phyloP scores from a whole-genome alignment of 2,113 vertebrate genomes.

The Oenanthe melanoleuca region DNA sequence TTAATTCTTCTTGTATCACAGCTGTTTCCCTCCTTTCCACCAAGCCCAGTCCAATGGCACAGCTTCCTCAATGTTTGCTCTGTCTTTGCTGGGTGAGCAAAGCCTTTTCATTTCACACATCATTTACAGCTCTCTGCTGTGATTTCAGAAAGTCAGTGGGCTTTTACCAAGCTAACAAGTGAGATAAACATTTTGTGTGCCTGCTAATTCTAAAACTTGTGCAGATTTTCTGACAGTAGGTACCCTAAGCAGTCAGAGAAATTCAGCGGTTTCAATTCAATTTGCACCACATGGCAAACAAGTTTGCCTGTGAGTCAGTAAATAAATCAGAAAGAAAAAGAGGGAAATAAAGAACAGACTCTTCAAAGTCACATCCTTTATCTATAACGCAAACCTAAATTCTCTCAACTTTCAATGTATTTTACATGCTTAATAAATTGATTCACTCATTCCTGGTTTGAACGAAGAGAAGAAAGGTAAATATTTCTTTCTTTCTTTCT shows the following conservation, averaged over 20 bases:
- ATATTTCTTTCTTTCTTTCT: neutral
- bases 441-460: neutral
- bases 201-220: constrained; percentile 74
- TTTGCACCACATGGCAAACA: constrained; percentile 37
- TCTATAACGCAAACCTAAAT: neutral
- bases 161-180: constrained; percentile 76
- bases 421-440: neutral
- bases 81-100: constrained; percentile 64
- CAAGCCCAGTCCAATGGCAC: constrained; percentile 15
- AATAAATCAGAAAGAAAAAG: constrained; percentile 26
- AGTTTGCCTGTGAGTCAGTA: constrained; percentile 53
- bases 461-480: neutral
- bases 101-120: constrained; percentile 82
- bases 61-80: constrained; percentile 53
- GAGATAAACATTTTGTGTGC: constrained; percentile 77
- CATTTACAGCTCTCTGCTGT: constrained; percentile 76
- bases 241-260: constrained; percentile 35
- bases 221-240: constrained; percentile 69
- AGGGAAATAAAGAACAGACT: constrained; percentile 37
- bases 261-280: neutral
- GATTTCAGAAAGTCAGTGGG: constrained; percentile 76
- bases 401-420: neutral
- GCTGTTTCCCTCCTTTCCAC: neutral
- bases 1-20: neutral
- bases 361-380: neutral